Conservation (phyloP, 2,113 vertebrate genomes). For the Passerina amoena region DNA sequence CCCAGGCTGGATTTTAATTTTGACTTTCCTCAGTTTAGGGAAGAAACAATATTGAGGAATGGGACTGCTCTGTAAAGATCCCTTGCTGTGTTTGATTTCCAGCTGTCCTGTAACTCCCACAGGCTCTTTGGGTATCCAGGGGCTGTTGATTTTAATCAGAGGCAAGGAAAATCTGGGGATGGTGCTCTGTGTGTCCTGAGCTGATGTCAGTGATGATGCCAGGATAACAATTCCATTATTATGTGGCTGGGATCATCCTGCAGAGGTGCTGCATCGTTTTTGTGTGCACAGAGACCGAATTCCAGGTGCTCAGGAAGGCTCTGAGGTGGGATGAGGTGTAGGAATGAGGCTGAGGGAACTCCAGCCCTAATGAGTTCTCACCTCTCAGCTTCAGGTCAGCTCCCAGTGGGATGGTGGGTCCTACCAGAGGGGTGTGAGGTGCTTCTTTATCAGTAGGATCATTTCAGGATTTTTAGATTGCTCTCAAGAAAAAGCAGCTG, state of each 20-base stretch:
- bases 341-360: not conserved
- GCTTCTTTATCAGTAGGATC: not conserved
- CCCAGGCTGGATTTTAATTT: not conserved
- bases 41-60: not conserved
- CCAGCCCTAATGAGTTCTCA: rapidly evolving
- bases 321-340: rapidly evolving
- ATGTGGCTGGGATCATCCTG: not conserved
- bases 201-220: not conserved
- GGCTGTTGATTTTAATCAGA: not conserved
- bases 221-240: not conserved
- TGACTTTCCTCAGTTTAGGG: not conserved
- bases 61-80: not conserved
- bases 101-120: not conserved
- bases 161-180: not conserved
- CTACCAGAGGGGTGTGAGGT: too few species aligned
- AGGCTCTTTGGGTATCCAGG: not conserved
- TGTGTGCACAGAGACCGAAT: not conserved
- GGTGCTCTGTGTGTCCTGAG: not conserved
- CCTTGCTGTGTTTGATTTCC: not conserved
- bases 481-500: not conserved
- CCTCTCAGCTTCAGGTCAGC: not conserved
- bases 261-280: not conserved
- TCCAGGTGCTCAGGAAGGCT: not conserved
- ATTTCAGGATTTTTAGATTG: not conserved
- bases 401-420: rapidly evolving